A percentile compares a stretch with the other conserved stretches of the same genome.
phyloP scores from a whole-genome alignment of 2,113 vertebrate species.

The Proteles cristata region DNA sequence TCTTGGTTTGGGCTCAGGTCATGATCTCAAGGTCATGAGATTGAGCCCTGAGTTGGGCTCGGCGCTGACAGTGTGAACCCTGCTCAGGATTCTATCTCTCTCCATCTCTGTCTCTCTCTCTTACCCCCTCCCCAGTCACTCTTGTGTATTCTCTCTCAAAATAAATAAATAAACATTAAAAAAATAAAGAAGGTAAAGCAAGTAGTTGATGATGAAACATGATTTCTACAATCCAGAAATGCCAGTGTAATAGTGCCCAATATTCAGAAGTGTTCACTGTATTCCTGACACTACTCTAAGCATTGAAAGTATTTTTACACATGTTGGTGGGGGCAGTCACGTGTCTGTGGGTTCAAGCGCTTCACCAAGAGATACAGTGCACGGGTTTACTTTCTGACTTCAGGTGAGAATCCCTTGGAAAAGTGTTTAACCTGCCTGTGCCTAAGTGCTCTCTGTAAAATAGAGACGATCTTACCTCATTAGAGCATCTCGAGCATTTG shows the following conservation, averaged over 20 bases:
- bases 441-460: not conserved
- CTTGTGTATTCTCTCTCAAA: not conserved
- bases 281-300: not conserved
- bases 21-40: too few species aligned
- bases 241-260: too few species aligned
- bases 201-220: not conserved
- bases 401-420: not conserved
- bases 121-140: too few species aligned
- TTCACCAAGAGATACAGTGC: not conserved
- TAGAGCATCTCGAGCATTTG: not conserved
- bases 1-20: too few species aligned
- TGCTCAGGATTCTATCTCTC: too few species aligned
- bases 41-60: too few species aligned
- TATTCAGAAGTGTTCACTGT: not conserved
- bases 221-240: not conserved
- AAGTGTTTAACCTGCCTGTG: not conserved
- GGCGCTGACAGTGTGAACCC: too few species aligned
- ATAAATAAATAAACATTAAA: too few species aligned
- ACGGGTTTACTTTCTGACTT: not conserved
- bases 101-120: too few species aligned
- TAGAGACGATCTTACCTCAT: not conserved
- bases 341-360: too few species aligned
- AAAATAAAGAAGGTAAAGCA: not conserved
- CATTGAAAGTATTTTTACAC: not conserved
- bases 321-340: not conserved